These are phyloP conservation scores for Mobula hypostoma DNA, from an alignment of 2,113 vertebrate species.

Conservation along the genomic window DNA sequence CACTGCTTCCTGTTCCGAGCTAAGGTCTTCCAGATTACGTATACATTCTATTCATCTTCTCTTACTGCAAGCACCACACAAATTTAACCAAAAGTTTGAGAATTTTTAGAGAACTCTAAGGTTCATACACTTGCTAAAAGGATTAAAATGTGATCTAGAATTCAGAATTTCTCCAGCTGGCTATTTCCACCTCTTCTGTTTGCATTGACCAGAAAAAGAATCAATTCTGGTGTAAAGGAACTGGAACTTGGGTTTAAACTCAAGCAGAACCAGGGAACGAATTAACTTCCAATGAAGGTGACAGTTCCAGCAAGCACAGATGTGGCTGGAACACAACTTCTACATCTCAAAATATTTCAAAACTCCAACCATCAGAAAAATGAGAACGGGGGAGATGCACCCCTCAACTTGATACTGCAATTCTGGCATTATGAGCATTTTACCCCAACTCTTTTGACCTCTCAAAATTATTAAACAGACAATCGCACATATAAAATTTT, in stretches of 20 bases:
- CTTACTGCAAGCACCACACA: background rate
- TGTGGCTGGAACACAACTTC: no score
- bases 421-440: no score
- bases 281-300: background rate
- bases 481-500: no score
- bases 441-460: no score
- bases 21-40: background rate
- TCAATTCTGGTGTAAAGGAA: background rate
- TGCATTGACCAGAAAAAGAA: background rate
- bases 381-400: no score
- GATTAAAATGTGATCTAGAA: background rate
- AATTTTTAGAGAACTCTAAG: background rate
- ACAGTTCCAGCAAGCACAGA: no score
- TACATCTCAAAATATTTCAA: no score
- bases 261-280: background rate
- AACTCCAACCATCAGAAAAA: no score
- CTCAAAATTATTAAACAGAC: no score
- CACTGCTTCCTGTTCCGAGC: background rate
- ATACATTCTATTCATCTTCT: background rate
- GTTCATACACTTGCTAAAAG: background rate
- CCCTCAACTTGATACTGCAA: no score
- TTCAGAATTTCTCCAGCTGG: background rate
- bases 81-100: background rate
- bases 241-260: background rate
- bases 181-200: background rate